Base-by-base conservation (phyloP, 2,888 invertebrate species). In the Kryphioiulus occultus region DNA sequence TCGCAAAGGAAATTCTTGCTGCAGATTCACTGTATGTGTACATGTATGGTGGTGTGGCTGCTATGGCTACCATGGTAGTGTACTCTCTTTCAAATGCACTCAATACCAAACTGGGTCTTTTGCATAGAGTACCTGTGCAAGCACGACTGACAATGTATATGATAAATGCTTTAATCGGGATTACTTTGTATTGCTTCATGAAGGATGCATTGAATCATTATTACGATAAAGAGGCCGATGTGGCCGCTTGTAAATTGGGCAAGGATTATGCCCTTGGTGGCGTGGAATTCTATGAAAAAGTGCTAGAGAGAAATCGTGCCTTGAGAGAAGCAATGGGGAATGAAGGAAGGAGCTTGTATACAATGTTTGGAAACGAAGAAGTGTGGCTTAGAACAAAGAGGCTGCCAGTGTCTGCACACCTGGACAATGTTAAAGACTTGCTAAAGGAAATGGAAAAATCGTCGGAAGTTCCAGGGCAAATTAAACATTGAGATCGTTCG, bases 1-100 rank as follows among this genome's bases (percentile, higher is more conserved):
- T 97, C 39, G 96, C 96, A 88, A 93, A 95, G 90, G 95, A 96
- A 92, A 93, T 97, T 87, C 91, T 95, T 88, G 94, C 94, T 92
- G 91, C 94, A 2, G 93, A 94, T 89, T 94, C 94, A 68, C 92
- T 93, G 88, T 94, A 94, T 91, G 91, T 94, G 1, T 91, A 94
- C 0, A 91, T 94, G 85, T 94, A 95, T 89, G 93, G 94, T 0
- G 87, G 93, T 0, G 93, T 93, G 90, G 93, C 94, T 87, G 92
- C 93, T 86, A 86, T 92, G 0, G 91, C 93, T 82, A 91, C 94
- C 87, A 91, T 94, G 85, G 89, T 92, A 83, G 92, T 93, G 1
- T 95, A 95, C 90, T 92, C 92, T 85, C 12, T 94, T 2, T 93
- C 94, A 32, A 92, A 92, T 87, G 91, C 90, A 86, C 82, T 95